Evolutionary conservation across 1,140 invertebrate genomes (phyloP), one percentile per base, ranked within the genome.

Genomic region (Nilaparvata lugens): DNA sequence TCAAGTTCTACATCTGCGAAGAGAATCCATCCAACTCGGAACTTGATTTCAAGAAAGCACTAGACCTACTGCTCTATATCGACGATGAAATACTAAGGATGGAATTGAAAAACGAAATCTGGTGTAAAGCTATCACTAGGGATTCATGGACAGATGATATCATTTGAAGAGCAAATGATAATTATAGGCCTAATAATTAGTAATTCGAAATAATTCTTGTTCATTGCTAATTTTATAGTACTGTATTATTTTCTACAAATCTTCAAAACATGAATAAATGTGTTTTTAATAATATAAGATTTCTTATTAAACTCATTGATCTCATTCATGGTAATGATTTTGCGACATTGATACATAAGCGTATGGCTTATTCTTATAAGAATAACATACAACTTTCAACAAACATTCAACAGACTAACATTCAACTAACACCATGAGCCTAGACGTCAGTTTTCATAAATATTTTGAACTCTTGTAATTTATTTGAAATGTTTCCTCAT

Each of bases 11-110:
- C 65, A 85, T 86, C 0, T 81, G 83, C 65, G 79, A 82, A 31
- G 85, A 88, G 66, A 89, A 89, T 69, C 67, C 73, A 16, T 72
- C 79, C 25, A 81, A 82, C 0, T 82, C 76, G 43, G 88, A 90
- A 66, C 76, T 82, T 43, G 86, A 89, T 67, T 90, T 88, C 69
- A 88, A 88, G 66, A 89, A 87, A 71, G 87, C 87, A 1, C 71
- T 91, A 2, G 88, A 91, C 72, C 74, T 91, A 4, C 67, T 89
- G 3, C 74, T 73, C 1, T 87, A 79, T 64, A 72, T 88, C 16
- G 77, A 81, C 16, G 79, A 83, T 65, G 79, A 81, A n/a, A 72
- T 77, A 5, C 76, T 81, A 62, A 76, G 69, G 53, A 71, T 75
- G 6, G 76, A 82, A 13, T 67, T 86, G 48, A 63, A 62, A 60